Base-by-base conservation (phyloP, 2,797 vertebrate genomes). In the Anisognathus igniventris region DNA sequence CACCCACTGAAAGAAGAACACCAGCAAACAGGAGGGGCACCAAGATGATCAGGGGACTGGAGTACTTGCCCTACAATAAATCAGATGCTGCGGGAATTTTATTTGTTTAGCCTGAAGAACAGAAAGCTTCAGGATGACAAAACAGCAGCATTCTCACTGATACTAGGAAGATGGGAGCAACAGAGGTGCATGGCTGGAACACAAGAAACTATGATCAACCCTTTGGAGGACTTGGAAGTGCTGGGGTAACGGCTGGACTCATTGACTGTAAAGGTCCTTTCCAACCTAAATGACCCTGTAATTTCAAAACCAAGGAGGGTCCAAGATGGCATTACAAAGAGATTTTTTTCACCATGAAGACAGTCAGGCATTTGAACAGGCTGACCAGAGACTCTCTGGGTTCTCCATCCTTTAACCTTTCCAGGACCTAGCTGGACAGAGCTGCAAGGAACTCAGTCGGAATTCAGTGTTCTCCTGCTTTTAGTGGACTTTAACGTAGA, bases 191-290 rank as follows among this genome's bases (percentile, higher is more conserved):
- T 3, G 30, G 39, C 31, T 61, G 9, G 5, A 84, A 31, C 27
- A 65, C 6, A 66, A 45, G 6, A 54, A 88, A 61, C 2, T 2
- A 3, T 8, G 3, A 66, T 20, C 19, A 64, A 16, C 9, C 30
- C 13, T 66, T 7, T 39, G 21, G 44, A 70, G 30, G 27, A 70
- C 28, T 44, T 42, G 25, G 45, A n/a, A 66, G 15, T 20, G 22
- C 24, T 60, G 45, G 3, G 19, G 2, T 65, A 71, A 58, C 19
- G 24, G 25, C 0, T 51, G 13, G 25, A 58, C 7, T 31, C 6
- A 0, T 14, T 24, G 31, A 65, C 0, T 1, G 12, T 5, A 40
- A 64, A 72, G 6, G 33, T 54, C 35, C 10, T 61, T 57, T 61
- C 39, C 23, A 88, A 74, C 2, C 18, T 22, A 57, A 88, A 61